Evolutionary conservation across 2,797 vertebrate species (phyloP).

Genomic region (Coracias cyanogaster): DNA sequence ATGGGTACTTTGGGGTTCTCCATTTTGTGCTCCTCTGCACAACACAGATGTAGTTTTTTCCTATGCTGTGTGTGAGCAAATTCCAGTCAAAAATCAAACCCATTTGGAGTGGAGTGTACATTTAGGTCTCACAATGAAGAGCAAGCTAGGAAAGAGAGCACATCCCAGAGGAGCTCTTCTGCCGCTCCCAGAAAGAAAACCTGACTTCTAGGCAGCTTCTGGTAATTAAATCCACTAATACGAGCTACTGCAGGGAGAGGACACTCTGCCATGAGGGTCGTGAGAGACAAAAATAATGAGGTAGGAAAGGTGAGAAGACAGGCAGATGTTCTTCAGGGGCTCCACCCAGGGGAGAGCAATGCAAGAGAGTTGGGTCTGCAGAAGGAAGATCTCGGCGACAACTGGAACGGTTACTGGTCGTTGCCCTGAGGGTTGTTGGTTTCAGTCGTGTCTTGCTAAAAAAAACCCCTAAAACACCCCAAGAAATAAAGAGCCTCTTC

Average conservation of each 20-base stretch:
- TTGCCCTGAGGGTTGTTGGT: not conserved
- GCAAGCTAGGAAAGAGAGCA: not conserved
- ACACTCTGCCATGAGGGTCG: not conserved
- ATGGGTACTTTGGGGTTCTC: not conserved
- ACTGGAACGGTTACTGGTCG: not conserved
- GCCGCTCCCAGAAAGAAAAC: not conserved
- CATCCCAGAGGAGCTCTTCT: not conserved
- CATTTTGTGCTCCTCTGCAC: not conserved
- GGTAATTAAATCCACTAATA: not conserved
- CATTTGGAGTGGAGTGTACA: fast-evolving
- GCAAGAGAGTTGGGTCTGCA: not conserved
- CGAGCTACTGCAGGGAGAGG: not conserved
- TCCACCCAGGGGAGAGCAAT: too few species aligned
- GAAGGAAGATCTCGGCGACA: not conserved
- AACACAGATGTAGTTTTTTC: not conserved
- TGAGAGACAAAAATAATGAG: not conserved
- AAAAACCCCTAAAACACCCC: not conserved
- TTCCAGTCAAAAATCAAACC: not conserved
- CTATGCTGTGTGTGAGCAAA: not conserved
- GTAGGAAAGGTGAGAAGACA: not conserved
- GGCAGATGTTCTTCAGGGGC: not conserved
- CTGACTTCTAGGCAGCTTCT: not conserved
- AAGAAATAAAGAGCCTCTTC: not conserved
- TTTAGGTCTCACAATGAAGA: not conserved
- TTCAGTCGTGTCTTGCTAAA: not conserved